Evolutionary conservation across 2,888 invertebrate species (phyloP), one percentile per base, ranked within the genome.

Genomic region (Patella pellucida): DNA sequence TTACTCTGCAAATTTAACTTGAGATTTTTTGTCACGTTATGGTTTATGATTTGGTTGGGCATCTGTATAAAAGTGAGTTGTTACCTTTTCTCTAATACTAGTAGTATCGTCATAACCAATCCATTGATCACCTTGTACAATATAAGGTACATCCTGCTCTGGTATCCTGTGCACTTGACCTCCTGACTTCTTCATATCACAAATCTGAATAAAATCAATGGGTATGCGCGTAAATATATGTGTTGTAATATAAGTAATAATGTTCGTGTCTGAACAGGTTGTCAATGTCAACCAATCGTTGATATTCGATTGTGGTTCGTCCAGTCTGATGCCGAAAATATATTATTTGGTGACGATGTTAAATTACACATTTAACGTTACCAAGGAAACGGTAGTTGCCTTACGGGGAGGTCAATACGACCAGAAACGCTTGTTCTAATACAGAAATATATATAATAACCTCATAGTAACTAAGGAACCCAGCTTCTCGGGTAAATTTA

Each of bases 121-220:
- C 88, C 88, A 88, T 27, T 83, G 82, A 52, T 83, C 81, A 41
- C 79, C 81, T 1, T 81, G 27, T 12, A 83, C 83, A 0, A 84
- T 31, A 77, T 97, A 98, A 9, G 97, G 97, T 74, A 85, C 85
- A 51, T 82, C 78, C 70, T 84, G 84, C 27, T 85, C 86, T 0
- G 76, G n/a, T 96, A 84, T 81, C 52, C 79, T 81, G 16, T 80
- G 72, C n/a, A 79, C 81, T n/a, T 74, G 75, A 11, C 82, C 84
- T 1, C 83, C 85, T 9, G 68, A 56, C 4, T 77, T 77, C 7
- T 76, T 62, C 72, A 85, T 78, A 16, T 83, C 76, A 72, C 87
- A 87, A 5, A 87, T 78, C 86, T 87, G 69, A 12, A 70, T 56
- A 52, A 7, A 73, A 51, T 19, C n/a, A n/a, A n/a, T 41, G 0